Evolutionary conservation across 2,888 invertebrate genomes (phyloP).

Genomic region (Campoplex nolae): DNA sequence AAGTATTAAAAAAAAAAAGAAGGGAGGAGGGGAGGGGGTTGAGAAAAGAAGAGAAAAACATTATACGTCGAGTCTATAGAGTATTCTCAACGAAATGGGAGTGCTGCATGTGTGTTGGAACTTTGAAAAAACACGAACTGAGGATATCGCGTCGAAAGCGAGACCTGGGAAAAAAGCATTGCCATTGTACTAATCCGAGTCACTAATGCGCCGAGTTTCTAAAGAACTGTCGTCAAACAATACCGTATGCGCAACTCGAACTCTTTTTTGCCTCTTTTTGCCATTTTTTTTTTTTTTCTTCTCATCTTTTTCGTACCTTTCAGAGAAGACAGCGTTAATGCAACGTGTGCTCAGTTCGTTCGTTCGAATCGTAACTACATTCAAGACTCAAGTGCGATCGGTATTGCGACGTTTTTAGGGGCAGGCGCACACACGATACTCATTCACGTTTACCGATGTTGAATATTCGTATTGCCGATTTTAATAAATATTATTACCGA

Average conservation of each 20-base stretch:
- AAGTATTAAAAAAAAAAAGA: slow-evolving; percentile 38
- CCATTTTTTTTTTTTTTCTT: not conserved
- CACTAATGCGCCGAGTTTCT: slow-evolving; percentile 76
- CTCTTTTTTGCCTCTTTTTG: slow-evolving; percentile 20
- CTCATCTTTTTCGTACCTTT: slow-evolving; percentile 10
- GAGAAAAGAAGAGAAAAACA: slow-evolving; percentile 30
- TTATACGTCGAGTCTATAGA: not conserved
- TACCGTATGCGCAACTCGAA: slow-evolving; percentile 65
- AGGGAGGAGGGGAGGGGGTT: not conserved
- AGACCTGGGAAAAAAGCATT: slow-evolving; percentile 45
- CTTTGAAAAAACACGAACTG: slow-evolving; percentile 53
- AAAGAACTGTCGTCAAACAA: slow-evolving; percentile 77
- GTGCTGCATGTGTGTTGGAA: slow-evolving; percentile 27
- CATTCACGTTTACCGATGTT: too few relatives aligned
- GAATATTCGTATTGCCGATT: too few relatives aligned
- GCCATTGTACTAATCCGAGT: slow-evolving; percentile 75
- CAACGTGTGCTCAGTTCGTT: not conserved
- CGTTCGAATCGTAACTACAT: not conserved
- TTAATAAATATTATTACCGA: too few relatives aligned
- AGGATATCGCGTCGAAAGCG: slow-evolving; percentile 50
- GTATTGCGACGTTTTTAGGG: not conserved
- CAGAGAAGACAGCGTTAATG: not conserved
- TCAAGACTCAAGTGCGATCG: not conserved
- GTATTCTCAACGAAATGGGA: slow-evolving; percentile 24
- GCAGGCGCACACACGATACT: not conserved